Conservation (phyloP, 2,797 vertebrate genomes). For the Smutsia gigantea region DNA sequence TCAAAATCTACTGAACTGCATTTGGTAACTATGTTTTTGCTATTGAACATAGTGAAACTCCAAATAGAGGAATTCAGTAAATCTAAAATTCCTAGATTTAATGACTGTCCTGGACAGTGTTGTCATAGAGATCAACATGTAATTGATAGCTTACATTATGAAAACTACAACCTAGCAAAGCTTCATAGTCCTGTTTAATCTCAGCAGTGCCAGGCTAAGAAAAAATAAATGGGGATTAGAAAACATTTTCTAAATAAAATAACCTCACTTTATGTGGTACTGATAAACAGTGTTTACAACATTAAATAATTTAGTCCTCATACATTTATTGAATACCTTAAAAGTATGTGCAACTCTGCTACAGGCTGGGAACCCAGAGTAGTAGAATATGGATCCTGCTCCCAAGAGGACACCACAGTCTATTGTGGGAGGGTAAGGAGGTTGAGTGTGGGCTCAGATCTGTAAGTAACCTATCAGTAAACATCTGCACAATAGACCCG, state of each 20-base stretch:
- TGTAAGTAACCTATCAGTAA: neutral
- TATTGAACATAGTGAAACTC: slow-evolving; percentile 48
- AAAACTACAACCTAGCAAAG: slow-evolving; percentile 9
- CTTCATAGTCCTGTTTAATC: slow-evolving; percentile 29
- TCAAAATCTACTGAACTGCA: slow-evolving; percentile 51
- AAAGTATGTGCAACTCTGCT: neutral
- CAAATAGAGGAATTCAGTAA: neutral
- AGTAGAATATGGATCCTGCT: neutral
- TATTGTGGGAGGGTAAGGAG: fast-evolving
- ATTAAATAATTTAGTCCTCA: slow-evolving; percentile 29
- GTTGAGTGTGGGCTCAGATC: neutral
- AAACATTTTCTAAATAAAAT: slow-evolving; percentile 67
- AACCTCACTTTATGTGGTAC: slow-evolving; percentile 45
- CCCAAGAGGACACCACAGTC: neutral
- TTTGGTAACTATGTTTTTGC: slow-evolving; percentile 66
- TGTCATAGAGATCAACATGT: neutral
- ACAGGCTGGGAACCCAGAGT: neutral
- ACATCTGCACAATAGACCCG: neutral
- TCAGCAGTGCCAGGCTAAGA: slow-evolving; percentile 36
- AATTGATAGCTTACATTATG: slow-evolving; percentile 42
- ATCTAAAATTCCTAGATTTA: slow-evolving; percentile 32
- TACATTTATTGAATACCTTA: slow-evolving; percentile 27
- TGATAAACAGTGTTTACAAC: slow-evolving; percentile 38
- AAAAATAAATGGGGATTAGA: slow-evolving; percentile 37
- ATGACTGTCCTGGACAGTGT: neutral